Evolutionary conservation across 2,113 vertebrate species (phyloP).

Genomic region (Pristiophorus japonicus): DNA sequence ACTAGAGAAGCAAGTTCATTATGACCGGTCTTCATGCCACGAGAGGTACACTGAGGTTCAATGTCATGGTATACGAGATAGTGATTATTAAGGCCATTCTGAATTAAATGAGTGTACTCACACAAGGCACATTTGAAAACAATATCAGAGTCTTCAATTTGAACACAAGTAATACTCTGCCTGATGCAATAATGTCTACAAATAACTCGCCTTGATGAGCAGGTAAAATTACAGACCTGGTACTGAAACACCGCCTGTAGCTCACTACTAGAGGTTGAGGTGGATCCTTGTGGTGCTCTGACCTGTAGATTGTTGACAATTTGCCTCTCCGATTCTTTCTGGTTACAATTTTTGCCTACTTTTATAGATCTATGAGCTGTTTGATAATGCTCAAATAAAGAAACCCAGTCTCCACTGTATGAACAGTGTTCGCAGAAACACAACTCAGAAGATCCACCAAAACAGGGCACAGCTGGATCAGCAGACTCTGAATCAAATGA

Average conservation of each 20-base stretch:
- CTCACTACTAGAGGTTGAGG: background rate
- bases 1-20: background rate
- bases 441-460: background rate
- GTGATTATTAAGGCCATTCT: background rate
- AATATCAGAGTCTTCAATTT: constrained; percentile 22
- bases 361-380: background rate
- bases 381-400: constrained; percentile 27
- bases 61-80: constrained; percentile 15
- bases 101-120: background rate
- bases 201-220: constrained; percentile 34
- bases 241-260: constrained; percentile 16
- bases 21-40: background rate
- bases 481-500: constrained; percentile 12
- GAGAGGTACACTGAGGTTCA: background rate
- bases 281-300: background rate
- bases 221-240: constrained; percentile 30
- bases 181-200: constrained; percentile 29
- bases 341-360: background rate
- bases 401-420: background rate
- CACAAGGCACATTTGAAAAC: constrained; percentile 25
- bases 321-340: background rate
- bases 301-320: background rate
- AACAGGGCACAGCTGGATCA: background rate
- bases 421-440: constrained; percentile 9
- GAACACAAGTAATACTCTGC: constrained; percentile 19